A percentile compares a stretch with the other conserved stretches of the same genome.
Conservation (phyloP, 2,888 invertebrate genomes). For the Holacanthella duospinosa region DNA sequence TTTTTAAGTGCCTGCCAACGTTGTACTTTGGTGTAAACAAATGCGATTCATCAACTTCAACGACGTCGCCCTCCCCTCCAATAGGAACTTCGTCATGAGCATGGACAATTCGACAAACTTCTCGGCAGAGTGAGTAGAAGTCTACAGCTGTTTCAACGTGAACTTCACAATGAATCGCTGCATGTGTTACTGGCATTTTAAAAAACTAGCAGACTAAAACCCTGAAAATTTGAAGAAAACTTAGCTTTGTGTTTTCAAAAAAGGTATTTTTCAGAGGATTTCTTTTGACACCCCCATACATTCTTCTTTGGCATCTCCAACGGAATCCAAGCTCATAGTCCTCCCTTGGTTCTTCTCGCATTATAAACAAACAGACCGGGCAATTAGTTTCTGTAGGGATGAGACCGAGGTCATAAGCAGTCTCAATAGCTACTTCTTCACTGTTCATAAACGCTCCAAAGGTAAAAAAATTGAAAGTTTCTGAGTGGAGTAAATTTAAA, state of each 20-base stretch:
- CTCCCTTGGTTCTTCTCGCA: not conserved
- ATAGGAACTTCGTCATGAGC: not conserved
- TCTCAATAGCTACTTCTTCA: not conserved
- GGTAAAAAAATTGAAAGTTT: not conserved
- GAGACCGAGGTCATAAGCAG: not conserved
- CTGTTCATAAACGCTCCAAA: not conserved
- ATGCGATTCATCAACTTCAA: not conserved
- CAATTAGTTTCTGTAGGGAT: not conserved
- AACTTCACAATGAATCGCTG: not conserved
- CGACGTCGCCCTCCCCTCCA: not conserved
- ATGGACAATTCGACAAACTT: not conserved
- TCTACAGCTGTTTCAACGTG: not conserved
- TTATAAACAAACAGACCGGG: not conserved
- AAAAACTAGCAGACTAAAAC: not conserved
- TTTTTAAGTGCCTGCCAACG: slow-evolving; percentile 8
- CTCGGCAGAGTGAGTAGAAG: not conserved
- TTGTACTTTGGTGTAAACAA: too few relatives aligned
- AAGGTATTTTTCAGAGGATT: not conserved
- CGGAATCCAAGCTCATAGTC: not conserved
- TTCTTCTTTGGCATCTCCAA: not conserved
- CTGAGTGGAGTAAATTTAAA: too few relatives aligned
- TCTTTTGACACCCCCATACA: not conserved
- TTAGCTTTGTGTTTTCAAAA: not conserved
- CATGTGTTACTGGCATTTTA: not conserved
- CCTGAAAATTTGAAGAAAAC: not conserved